phyloP scores from a whole-genome alignment of 2,888 invertebrate genomes.

The Cephus runcator region DNA sequence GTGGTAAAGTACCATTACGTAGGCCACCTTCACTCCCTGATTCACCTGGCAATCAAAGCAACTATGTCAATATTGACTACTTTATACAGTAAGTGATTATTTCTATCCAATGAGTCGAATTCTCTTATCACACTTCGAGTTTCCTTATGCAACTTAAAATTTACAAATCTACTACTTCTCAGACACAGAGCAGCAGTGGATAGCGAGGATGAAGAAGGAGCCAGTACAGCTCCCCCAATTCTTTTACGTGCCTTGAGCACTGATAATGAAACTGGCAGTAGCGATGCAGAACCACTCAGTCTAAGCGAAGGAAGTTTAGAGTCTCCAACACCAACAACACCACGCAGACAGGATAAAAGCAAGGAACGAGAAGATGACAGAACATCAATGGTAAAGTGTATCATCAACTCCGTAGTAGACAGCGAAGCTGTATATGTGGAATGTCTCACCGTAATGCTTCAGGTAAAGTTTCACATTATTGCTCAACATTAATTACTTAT shows the following conservation, averaged over 20 bases:
- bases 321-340: slow-evolving; percentile 62
- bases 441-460: slow-evolving; percentile 88
- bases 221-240: slow-evolving; percentile 60
- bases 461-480: slow-evolving; percentile 69
- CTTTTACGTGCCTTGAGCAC: slow-evolving; percentile 60
- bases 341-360: slow-evolving; percentile 63
- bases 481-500: neutral
- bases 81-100: slow-evolving; percentile 79
- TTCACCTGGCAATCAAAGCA: slow-evolving; percentile 83
- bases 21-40: slow-evolving; percentile 72
- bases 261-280: slow-evolving; percentile 63
- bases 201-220: slow-evolving; percentile 62
- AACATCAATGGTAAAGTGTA: slow-evolving; percentile 87
- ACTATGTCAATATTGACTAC: slow-evolving; percentile 94
- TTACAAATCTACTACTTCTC: slow-evolving; percentile 25
- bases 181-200: slow-evolving; percentile 62
- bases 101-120: neutral
- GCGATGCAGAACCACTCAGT: slow-evolving; percentile 62
- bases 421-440: slow-evolving; percentile 92
- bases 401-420: slow-evolving; percentile 89
- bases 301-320: slow-evolving; percentile 62
- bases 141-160: neutral
- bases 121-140: neutral
- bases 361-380: slow-evolving; percentile 79
- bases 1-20: slow-evolving; percentile 49